phyloP scores from a whole-genome alignment of 2,113 vertebrate species.

The Condylura cristata region DNA sequence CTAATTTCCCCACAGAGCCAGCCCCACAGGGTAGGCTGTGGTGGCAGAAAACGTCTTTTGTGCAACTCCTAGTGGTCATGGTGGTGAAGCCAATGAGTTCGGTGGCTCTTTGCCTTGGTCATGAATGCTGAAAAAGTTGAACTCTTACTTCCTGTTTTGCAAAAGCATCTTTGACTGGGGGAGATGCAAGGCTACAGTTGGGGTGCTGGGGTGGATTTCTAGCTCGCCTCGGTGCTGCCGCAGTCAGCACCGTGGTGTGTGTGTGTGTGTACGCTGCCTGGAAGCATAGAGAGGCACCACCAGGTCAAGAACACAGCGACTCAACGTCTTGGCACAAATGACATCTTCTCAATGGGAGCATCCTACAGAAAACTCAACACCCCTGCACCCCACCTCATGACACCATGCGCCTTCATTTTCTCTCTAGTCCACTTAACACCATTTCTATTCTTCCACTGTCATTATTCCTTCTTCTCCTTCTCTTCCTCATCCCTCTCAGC shows the following conservation, averaged over 20 bases:
- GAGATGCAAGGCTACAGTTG: not conserved
- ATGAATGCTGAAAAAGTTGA: not conserved
- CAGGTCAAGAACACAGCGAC: not conserved
- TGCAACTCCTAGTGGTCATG: not conserved
- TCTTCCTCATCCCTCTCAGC: not conserved
- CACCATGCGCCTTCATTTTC: not conserved
- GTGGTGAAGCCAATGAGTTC: not conserved
- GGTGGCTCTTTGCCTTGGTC: not conserved
- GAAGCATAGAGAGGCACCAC: not conserved
- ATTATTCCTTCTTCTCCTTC: not conserved
- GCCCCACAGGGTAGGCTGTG: not conserved
- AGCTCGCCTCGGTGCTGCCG: not conserved
- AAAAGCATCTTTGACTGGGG: not conserved
- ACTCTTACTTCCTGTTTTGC: conserved; percentile 74
- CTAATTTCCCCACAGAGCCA: not conserved
- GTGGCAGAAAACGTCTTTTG: not conserved
- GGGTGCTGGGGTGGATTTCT: not conserved
- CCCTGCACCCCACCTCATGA: fast-evolving
- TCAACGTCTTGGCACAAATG: not conserved
- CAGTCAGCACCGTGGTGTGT: not conserved
- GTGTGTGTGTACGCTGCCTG: not conserved
- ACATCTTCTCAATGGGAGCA: not conserved
- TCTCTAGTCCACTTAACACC: not conserved
- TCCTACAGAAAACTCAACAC: not conserved
- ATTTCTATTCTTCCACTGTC: not conserved